Evolutionary conservation across 1,140 invertebrate species (phyloP), one percentile per base, ranked within the genome.

Genomic region (Platorchestia sp.): DNA sequence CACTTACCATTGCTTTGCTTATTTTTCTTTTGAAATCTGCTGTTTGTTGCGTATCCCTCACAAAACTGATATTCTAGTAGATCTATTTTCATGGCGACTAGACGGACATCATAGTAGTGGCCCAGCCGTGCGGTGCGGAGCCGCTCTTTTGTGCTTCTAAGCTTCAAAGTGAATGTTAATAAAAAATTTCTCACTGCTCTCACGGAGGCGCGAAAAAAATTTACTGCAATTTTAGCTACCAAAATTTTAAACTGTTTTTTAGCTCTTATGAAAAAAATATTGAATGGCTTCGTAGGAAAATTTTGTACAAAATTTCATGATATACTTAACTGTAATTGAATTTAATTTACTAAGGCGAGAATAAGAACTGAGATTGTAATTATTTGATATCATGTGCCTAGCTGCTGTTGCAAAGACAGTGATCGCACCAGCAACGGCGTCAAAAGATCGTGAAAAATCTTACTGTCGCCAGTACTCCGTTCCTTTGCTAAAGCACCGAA

Each of bases 401-500:
- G 43, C 91, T 45, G 91, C 40, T 93, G 91, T 93, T n/a, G 91
- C 91, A 36, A 93, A 93, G 91, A 10, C 91, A 45, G 91, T 47
- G 91, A 47, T 93, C 45, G n/a, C 43, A 40, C 43, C 91, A 45
- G 91, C 43, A 45, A n/a, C 96, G 96, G 95, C 96, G 95, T 95
- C 95, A 95, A 97, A 97, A 98, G 98, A 99, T 96, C 99, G 98
- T 97, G 99, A 99, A 97, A 99, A 99, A 97, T 98, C 98, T 96
- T 99, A 99, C 97, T 98, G 98, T 97, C 98, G 98, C 41, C 98
- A 99, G 97, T 98, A 98, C 97, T 99, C 98, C 89, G 98, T 98
- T 75, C 98, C 99, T 44, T 98, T 99, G 97, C 97, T 99, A 96
- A 99, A 99, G 97, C 97, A 98, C 97, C 99, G 99, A 98, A 99